Evolutionary conservation across 2,113 vertebrate species (phyloP), one percentile per base, ranked within the genome.

Genomic region (Scolopax mira): DNA sequence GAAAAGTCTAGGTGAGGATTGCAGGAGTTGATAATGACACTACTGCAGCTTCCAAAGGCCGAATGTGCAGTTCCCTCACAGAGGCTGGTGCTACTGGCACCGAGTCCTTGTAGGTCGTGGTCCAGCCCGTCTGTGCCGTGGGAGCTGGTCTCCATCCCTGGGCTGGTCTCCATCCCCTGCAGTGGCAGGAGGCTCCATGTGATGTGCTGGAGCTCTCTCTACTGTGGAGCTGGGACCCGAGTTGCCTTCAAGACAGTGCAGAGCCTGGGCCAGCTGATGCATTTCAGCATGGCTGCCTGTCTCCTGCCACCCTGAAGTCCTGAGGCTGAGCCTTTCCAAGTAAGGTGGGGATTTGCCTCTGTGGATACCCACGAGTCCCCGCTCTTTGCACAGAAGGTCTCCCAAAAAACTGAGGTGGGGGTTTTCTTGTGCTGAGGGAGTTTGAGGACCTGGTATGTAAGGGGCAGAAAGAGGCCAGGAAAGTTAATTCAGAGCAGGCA

Each of bases 41-140:
- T 35, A 2, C 24, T 8, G 19, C 5, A 1, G 14, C 27, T 57
- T 54, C 78, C 10, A 18, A n/a, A 89, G 55, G 72, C 57, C 24
- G 51, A 75, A 39, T 0, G 5, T 25, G 48, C 24, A 14, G 6
- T 67, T 66, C 48, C 18, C 57, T 46, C 3, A 8, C 4, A 46
- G 48, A 21, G 4, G 7, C 25, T 30, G 44, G 51, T 31, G 24
- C 4, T 15, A 7, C 22, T 13, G 3, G 30, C 4, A 17, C 46
- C 3, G 8, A 62, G 57, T 66, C 37, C 30, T 28, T n/a, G 8
- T 23, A 27, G 18, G 39, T 70, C 11, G 0, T 24, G 52, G 35
- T 25, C 4, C 6, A 18, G 66, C 71, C 51, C 3, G 1, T 23
- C 25, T 22, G 33, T 57, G 80, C 51, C 0, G 0, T 35, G 46